Base-by-base conservation (phyloP, 2,797 vertebrate species). In the Microctenopoma stevenorrisi region DNA sequence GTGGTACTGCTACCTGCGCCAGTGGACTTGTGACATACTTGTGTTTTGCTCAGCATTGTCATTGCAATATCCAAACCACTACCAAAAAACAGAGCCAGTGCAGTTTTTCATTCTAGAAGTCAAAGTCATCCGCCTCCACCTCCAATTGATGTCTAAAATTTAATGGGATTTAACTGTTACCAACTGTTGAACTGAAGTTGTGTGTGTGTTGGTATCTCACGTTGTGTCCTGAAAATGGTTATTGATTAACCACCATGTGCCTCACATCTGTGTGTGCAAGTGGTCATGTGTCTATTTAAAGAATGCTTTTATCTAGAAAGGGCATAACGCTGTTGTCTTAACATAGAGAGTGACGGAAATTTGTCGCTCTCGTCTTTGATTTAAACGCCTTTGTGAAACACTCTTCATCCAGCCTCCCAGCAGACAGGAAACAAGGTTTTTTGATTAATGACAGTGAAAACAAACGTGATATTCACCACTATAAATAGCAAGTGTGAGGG, bases 261-360 rank as follows among this genome's bases (percentile, higher is more conserved):
- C 74, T 46, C 47, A 53, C 0, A 18, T 64, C 60, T 44, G 26
- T 74, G 67, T 62, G 65, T 61, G 64, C 53, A 53, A 52, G 7
- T 67, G 52, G 37, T 78, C 76, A 49, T 67, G 59, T 72, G 79
- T 88, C 72, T 87, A 72, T 87, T 72, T 76, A 78, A 77, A 67
- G 76, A 50, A 57, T 0, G 50, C 86, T 90, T 84, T 84, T 65
- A 88, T 87, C 80, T 68, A 22, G 62, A 70, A 86, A 86, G 84
- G 78, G 68, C 80, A 78, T 74, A 67, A 68, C 64, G 66, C 28
- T 60, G 40, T 70, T 13, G 50, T 72, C 60, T 64, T 40, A 66
- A 44, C 56, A 62, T 61, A 62, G 66, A 18, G 48, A 49, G 43
- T 33, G 30, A 3, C 11, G 57, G 25, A 44, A 9, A 28, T 30